phyloP scores from a whole-genome alignment of 2,888 invertebrate genomes.

The Hermodice carunculata region DNA sequence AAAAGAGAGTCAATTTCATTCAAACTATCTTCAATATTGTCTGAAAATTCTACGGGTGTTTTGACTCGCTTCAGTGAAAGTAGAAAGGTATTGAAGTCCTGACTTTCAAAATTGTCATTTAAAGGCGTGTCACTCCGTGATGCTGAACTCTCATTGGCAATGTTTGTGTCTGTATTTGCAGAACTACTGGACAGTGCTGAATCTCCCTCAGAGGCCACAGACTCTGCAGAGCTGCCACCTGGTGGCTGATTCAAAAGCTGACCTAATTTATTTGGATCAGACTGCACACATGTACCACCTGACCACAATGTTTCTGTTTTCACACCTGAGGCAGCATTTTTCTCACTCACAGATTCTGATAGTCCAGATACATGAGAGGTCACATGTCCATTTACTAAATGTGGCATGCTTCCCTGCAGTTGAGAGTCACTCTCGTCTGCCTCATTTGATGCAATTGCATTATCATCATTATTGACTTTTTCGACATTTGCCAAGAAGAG shows the following conservation, averaged over 20 bases:
- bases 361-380: too few relatives aligned
- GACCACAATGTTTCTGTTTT: too few relatives aligned
- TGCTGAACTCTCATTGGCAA: background rate
- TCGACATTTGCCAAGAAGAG: background rate
- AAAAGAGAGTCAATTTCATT: conserved; percentile 31
- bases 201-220: conserved; percentile 30
- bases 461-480: too few relatives aligned
- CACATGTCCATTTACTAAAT: too few relatives aligned
- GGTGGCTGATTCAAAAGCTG: too few relatives aligned
- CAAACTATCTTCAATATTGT: conserved; percentile 28
- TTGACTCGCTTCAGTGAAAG: conserved; percentile 51
- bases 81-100: conserved; percentile 54
- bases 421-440: too few relatives aligned
- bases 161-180: background rate
- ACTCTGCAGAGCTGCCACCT: conserved; percentile 30
- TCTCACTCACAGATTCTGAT: too few relatives aligned
- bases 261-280: too few relatives aligned
- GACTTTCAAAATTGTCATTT: conserved; percentile 33
- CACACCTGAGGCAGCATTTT: too few relatives aligned
- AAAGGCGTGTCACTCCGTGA: conserved; percentile 31
- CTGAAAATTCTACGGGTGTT: conserved; percentile 45
- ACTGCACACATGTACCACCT: too few relatives aligned
- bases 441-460: too few relatives aligned
- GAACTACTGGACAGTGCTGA: conserved; percentile 28
- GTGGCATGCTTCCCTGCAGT: too few relatives aligned